Percentiles rank a stretch among this genome's conserved stretches.
Evolutionary conservation across 1,140 invertebrate species (phyloP).

Genomic region (Amyelois transitella): DNA sequence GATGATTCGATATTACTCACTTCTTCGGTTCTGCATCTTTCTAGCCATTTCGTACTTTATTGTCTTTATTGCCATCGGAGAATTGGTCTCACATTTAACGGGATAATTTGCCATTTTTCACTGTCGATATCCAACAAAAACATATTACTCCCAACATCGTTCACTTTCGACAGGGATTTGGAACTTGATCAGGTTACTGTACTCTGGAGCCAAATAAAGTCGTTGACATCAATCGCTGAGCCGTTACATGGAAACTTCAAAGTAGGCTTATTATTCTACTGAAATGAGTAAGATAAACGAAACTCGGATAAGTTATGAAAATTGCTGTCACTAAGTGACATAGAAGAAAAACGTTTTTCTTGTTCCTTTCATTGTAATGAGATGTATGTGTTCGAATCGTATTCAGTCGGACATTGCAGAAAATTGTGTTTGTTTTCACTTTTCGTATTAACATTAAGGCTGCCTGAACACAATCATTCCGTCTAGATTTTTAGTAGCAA

Average conservation of each 20-base stretch:
- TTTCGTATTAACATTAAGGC: not conserved
- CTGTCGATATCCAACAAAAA: conserved; percentile 1
- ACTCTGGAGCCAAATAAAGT: not conserved
- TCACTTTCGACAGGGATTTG: not conserved
- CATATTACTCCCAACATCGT: not conserved
- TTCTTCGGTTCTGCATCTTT: too few species aligned
- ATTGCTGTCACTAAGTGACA: not conserved
- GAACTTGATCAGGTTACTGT: not conserved
- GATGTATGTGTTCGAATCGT: not conserved
- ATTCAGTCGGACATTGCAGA: not conserved
- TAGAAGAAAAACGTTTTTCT: not conserved
- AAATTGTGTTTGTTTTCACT: conserved; percentile 1
- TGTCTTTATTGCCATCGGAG: conserved; percentile 16
- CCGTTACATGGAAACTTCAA: not conserved
- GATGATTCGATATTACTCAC: too few species aligned
- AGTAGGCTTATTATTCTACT: not conserved
- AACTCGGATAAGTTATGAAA: not conserved
- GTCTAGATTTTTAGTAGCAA: not conserved
- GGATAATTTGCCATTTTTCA: not conserved
- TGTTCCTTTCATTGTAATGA: not conserved
- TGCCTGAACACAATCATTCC: not conserved
- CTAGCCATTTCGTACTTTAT: conserved; percentile 6
- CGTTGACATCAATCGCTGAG: not conserved
- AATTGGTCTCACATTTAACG: conserved; percentile 9
- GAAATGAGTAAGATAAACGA: not conserved